These are phyloP conservation scores for Cephus rjabovi DNA, from an alignment of 2,888 invertebrate genomes.

Conservation along the genomic window DNA sequence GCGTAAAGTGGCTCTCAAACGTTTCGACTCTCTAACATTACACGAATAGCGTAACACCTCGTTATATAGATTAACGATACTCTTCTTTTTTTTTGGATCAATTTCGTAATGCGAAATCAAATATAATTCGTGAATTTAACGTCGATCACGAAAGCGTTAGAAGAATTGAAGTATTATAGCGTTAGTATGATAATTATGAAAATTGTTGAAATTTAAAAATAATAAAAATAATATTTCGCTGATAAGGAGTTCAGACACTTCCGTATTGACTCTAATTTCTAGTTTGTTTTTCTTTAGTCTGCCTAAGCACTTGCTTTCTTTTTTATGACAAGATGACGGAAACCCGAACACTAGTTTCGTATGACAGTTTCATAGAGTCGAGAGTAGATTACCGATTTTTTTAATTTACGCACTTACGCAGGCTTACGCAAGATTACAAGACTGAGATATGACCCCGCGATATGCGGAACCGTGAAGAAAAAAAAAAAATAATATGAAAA, in stretches of 20 bases:
- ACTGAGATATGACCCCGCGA: neutral
- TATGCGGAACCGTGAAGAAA: neutral
- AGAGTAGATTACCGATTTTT: neutral
- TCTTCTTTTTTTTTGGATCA: neutral
- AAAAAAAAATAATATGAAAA: neutral
- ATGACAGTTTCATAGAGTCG: neutral
- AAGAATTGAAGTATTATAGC: neutral
- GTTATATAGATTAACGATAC: neutral
- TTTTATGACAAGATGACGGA: neutral
- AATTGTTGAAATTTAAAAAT: neutral
- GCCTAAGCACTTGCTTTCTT: neutral
- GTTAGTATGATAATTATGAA: neutral
- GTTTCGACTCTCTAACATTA: neutral
- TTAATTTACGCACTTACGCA: neutral
- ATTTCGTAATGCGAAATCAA: neutral
- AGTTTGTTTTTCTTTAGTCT: neutral
- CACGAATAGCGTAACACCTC: neutral
- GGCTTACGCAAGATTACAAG: neutral
- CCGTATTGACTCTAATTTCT: neutral
- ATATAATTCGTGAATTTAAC: neutral
- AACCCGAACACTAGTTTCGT: neutral
- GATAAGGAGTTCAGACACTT: neutral
- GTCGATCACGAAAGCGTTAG: neutral
- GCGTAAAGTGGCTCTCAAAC: conserved; percentile 24
- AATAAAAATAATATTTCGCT: neutral